Evolutionary conservation across 2,797 vertebrate species (phyloP), one percentile per base, ranked within the genome.

Genomic region (Pipistrellus pipistrellus): DNA sequence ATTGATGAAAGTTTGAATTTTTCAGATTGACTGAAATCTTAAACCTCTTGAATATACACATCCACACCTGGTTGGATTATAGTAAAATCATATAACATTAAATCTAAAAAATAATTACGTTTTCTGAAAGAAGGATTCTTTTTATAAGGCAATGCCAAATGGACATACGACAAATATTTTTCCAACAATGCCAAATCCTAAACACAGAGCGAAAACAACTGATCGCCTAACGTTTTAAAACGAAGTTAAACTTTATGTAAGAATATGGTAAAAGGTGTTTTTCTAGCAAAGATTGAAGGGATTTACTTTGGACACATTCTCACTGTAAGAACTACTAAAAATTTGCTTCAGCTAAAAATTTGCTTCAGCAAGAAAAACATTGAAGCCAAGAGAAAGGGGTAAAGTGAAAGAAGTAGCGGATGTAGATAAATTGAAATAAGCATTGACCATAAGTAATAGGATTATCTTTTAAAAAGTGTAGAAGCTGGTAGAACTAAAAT

Each of bases 201-300:
- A 53, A 73, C 44, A 35, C 3, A 64, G 13, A 78, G 20, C 7
- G 27, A 48, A 44, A 57, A 57, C 55, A 90, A 12, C 3, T 44
- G 8, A 57, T 89, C 4, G 12, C 23, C 38, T 27, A 57, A 27
- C 25, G 11, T 68, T 88, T 95, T 57, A 83, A 78, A 71, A 18
- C 30, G 44, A 66, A 72, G 13, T 1, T 82, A 35, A 85, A 82
- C 6, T 38, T 62, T 62, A 77, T 73, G 66, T 78, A 77, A 80
- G 14, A 69, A 23, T 73, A 90, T n/a, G 35, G 21, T 68, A 57
- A 86, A 83, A 84, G 59, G n/a, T 11, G n/a, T 48, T 55, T 78
- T 94, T 69, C 35, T 69, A 80, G 9, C n/a, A 87, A 88, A 95
- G 17, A 76, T 23, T 53, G n/a, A 75, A 44, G 32, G 62, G 48